Evolutionary conservation across 2,888 invertebrate genomes (phyloP).

Genomic region (Zonitis immaculata): DNA sequence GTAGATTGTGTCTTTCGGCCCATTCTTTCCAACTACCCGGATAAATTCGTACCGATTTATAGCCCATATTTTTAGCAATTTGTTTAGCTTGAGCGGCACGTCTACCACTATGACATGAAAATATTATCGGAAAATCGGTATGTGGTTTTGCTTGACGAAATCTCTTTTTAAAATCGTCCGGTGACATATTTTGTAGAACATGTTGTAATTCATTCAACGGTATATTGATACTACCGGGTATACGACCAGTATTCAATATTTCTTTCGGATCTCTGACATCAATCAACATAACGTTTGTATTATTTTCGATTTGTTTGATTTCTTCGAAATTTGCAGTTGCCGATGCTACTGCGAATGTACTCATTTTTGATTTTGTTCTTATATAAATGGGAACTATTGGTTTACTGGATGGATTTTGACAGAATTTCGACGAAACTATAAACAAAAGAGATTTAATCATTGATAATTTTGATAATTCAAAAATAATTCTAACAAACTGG

Average conservation of each 20-base stretch:
- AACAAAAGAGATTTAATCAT: too few species aligned
- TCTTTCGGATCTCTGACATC: constrained; percentile 74
- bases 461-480: too few species aligned
- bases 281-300: constrained; percentile 55
- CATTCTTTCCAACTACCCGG: constrained; percentile 17
- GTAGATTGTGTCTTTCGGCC: constrained; percentile 3
- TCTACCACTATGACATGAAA: constrained; percentile 12
- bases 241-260: constrained; percentile 60
- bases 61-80: constrained; percentile 11
- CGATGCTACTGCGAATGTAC: neutral
- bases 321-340: constrained; percentile 43
- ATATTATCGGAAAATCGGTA: constrained; percentile 5
- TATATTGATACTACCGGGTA: constrained; percentile 70
- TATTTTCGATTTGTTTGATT: constrained; percentile 47
- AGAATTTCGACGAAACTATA: neutral
- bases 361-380: too few species aligned
- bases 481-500: too few species aligned
- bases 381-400: too few species aligned
- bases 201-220: constrained; percentile 43
- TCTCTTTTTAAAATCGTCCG: constrained; percentile 8
- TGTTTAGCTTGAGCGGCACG: constrained; percentile 11
- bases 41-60: constrained; percentile 6
- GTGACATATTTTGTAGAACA: constrained; percentile 1
- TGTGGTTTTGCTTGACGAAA: constrained; percentile 10
- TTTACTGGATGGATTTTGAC: neutral